These are phyloP conservation scores for Zygaena filipendulae DNA, from an alignment of 2,888 invertebrate species.

Conservation along the genomic window DNA sequence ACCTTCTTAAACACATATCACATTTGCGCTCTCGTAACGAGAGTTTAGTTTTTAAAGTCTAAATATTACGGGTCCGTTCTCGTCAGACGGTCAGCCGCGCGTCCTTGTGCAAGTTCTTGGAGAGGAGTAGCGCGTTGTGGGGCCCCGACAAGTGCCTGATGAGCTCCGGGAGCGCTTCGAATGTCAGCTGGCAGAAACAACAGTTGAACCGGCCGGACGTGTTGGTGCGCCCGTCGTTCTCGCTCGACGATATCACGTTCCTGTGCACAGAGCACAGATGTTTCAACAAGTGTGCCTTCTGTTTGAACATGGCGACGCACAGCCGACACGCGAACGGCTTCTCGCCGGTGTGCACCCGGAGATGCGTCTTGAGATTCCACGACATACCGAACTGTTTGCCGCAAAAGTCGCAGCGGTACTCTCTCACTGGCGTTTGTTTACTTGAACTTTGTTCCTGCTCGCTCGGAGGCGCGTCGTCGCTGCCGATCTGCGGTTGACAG, in stretches of 20 bases:
- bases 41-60: constrained; percentile 57
- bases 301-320: constrained; percentile 92
- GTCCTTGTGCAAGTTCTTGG: constrained; percentile 86
- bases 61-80: constrained; percentile 36
- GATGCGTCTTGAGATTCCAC: constrained; percentile 91
- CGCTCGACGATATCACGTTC: constrained; percentile 86
- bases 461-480: constrained; percentile 50
- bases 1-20: constrained; percentile 66
- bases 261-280: constrained; percentile 91
- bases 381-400: constrained; percentile 94
- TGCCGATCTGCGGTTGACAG: constrained; percentile 73
- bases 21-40: constrained; percentile 57
- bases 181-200: constrained; percentile 88
- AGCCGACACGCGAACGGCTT: constrained; percentile 90
- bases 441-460: constrained; percentile 66
- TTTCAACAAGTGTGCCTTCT: constrained; percentile 88
- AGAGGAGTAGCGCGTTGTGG: constrained; percentile 87
- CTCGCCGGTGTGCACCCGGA: constrained; percentile 88
- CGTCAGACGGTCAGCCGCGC: constrained; percentile 43
- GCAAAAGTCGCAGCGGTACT: constrained; percentile 90
- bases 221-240: constrained; percentile 73
- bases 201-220: constrained; percentile 80
- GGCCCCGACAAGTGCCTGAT: constrained; percentile 89
- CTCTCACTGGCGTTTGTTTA: constrained; percentile 76
- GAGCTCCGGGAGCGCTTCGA: constrained; percentile 87